Conservation (phyloP, 1,140 invertebrate species). For the Brachionus rubens region DNA sequence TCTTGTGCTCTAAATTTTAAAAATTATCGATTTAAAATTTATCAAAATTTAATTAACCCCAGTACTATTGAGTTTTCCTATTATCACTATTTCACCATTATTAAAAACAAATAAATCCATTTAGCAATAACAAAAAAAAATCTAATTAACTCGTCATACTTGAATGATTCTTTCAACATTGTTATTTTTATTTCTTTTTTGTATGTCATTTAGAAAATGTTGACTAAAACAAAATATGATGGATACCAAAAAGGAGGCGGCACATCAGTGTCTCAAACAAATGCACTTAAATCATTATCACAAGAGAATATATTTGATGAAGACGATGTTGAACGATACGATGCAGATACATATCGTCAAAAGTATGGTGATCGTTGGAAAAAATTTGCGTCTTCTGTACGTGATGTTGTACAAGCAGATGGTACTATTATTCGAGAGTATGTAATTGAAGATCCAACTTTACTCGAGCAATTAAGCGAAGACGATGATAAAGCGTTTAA, state of each 20-base stretch:
- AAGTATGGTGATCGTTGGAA: slow-evolving; percentile 44
- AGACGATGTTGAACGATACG: slow-evolving; percentile 19
- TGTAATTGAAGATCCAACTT: slow-evolving; percentile 45
- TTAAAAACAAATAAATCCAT: too few species aligned
- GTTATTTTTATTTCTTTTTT: too few species aligned
- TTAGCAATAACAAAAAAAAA: too few species aligned
- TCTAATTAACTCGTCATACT: too few species aligned
- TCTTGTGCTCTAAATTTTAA: too few species aligned
- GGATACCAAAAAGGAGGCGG: background rate
- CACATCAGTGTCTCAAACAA: background rate
- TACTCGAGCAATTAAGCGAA: slow-evolving; percentile 30
- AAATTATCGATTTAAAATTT: too few species aligned
- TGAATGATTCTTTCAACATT: too few species aligned
- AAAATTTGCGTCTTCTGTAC: slow-evolving; percentile 18
- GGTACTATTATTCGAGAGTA: slow-evolving; percentile 43
- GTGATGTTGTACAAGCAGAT: slow-evolving; percentile 45
- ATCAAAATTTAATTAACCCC: too few species aligned
- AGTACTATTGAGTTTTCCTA: too few species aligned
- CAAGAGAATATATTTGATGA: slow-evolving; percentile 42
- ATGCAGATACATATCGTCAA: slow-evolving; percentile 24
- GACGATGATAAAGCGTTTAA: slow-evolving; percentile 13
- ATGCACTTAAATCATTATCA: background rate
- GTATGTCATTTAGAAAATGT: background rate
- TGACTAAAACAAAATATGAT: slow-evolving; percentile 1
- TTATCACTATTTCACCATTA: too few species aligned